Evolutionary conservation across 1,140 invertebrate genomes (phyloP).

Genomic region (Sesamia nonagrioides): DNA sequence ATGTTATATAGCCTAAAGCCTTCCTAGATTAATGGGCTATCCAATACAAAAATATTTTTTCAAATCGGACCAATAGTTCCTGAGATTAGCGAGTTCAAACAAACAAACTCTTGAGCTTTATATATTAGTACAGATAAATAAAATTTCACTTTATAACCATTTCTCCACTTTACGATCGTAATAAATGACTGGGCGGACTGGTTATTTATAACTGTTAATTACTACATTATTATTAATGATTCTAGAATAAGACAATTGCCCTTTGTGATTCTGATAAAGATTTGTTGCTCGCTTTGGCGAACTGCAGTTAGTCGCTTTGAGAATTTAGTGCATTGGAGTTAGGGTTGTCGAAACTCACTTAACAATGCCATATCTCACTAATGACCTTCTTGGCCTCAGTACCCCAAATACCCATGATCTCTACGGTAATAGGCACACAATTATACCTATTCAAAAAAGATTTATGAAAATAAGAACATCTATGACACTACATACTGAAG

Average conservation of each 20-base stretch:
- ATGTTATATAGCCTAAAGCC: too few species aligned
- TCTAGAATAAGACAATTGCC: slow-evolving; percentile 8
- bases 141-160: not conserved
- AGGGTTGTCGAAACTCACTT: too few species aligned
- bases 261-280: slow-evolving; percentile 4
- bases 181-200: slow-evolving; percentile 9
- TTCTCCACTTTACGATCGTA: not conserved
- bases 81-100: too few species aligned
- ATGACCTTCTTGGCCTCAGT: too few species aligned
- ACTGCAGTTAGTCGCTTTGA: not conserved
- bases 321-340: too few species aligned
- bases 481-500: not conserved
- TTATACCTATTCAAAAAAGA: not conserved
- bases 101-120: too few species aligned
- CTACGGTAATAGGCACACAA: too few species aligned
- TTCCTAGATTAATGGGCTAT: too few species aligned
- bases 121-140: too few species aligned
- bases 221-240: slow-evolving; percentile 16
- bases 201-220: not conserved
- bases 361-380: not conserved
- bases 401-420: too few species aligned
- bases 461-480: not conserved
- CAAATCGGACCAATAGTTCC: too few species aligned
- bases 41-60: too few species aligned
- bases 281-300: not conserved